These are phyloP conservation scores for Brenthis ino DNA, from an alignment of 2,888 invertebrate species.

Conservation along the genomic window DNA sequence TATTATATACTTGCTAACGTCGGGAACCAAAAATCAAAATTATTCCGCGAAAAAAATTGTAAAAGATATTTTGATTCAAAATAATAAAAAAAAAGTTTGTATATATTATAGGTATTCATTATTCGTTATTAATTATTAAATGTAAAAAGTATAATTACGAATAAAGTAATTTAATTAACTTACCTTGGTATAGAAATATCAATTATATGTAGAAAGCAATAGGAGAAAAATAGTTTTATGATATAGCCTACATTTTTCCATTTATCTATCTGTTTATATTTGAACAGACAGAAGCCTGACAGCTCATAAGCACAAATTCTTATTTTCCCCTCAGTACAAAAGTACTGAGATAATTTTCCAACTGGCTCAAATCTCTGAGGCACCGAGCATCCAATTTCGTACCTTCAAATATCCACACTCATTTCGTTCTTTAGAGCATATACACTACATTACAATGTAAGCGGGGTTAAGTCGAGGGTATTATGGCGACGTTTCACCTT, in stretches of 20 bases:
- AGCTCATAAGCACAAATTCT: conserved; percentile 18
- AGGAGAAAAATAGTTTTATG: too few relatives aligned
- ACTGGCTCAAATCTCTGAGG: conserved; percentile 29
- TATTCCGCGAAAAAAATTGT: too few relatives aligned
- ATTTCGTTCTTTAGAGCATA: conserved; percentile 29
- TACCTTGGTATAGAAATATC: too few relatives aligned
- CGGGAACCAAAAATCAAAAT: too few relatives aligned
- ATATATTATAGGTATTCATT: too few relatives aligned
- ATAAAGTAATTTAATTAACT: too few relatives aligned
- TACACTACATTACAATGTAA: conserved; percentile 34
- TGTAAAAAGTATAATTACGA: too few relatives aligned
- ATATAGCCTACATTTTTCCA: too few relatives aligned
- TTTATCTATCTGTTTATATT: not conserved
- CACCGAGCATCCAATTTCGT: conserved; percentile 28
- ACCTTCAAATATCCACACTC: conserved; percentile 25
- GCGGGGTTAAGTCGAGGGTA: conserved; percentile 32
- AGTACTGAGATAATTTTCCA: conserved; percentile 22
- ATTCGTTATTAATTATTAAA: too few relatives aligned
- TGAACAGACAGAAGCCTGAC: not conserved
- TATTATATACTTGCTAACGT: too few relatives aligned
- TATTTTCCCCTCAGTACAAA: conserved; percentile 17
- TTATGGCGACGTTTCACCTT: conserved; percentile 44
- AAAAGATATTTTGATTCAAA: too few relatives aligned
- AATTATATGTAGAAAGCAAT: not conserved
- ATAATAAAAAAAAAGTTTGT: too few relatives aligned